Evolutionary conservation across 2,888 invertebrate species (phyloP).

Genomic region (Meta bourneti): DNA sequence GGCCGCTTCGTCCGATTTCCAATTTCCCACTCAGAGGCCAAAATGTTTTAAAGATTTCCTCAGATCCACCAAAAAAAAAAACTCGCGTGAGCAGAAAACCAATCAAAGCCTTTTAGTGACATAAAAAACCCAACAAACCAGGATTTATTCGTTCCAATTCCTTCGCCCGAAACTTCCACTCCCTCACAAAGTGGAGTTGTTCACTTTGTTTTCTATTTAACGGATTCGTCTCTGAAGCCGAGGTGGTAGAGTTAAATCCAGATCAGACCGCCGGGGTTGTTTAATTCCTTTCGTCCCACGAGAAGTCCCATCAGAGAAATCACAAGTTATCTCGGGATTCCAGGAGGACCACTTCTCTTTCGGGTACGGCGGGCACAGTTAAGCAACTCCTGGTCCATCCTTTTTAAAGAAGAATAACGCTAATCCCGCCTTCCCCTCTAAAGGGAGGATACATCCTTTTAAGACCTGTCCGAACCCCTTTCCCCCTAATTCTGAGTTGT

Average conservation of each 20-base stretch:
- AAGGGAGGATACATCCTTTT: slow-evolving; percentile 64
- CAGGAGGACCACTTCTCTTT: neutral
- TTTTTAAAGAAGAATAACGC: slow-evolving; percentile 68
- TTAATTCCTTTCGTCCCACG: slow-evolving; percentile 28
- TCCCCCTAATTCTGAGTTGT: slow-evolving; percentile 65
- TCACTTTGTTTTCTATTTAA: slow-evolving; percentile 35
- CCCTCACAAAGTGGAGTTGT: slow-evolving; percentile 9
- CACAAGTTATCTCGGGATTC: slow-evolving; percentile 31
- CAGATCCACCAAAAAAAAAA: slow-evolving; percentile 34
- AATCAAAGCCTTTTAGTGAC: slow-evolving; percentile 41
- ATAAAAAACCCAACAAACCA: neutral
- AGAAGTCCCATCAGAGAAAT: slow-evolving; percentile 46
- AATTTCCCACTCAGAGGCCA: slow-evolving; percentile 8
- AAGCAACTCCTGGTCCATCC: slow-evolving; percentile 1
- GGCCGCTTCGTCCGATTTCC: neutral
- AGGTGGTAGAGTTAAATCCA: slow-evolving; percentile 13
- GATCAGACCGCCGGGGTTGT: neutral
- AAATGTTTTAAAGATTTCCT: slow-evolving; percentile 51
- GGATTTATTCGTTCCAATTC: slow-evolving; percentile 22
- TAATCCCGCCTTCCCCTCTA: slow-evolving; percentile 33
- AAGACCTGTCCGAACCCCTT: slow-evolving; percentile 47
- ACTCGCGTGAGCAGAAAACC: slow-evolving; percentile 17
- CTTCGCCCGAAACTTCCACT: slow-evolving; percentile 15
- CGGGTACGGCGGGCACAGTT: neutral
- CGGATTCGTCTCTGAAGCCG: neutral